These are phyloP conservation scores for Drosophila willistoni DNA, from an alignment of 1,140 invertebrate genomes.

Conservation along the genomic window DNA sequence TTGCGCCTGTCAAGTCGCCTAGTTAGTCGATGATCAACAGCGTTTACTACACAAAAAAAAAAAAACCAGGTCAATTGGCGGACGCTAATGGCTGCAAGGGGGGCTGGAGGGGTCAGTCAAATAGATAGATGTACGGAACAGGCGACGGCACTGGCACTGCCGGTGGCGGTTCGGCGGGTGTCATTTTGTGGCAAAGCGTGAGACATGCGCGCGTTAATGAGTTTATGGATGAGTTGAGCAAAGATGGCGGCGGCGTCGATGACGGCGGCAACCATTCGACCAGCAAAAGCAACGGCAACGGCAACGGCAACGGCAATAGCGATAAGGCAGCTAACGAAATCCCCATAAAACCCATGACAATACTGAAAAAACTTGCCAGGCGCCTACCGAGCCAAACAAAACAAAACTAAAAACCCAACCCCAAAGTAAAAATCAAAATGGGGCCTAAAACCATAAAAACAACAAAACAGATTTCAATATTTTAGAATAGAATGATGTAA, in stretches of 20 bases:
- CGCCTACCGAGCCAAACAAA: constrained; percentile 21
- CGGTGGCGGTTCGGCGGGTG: background rate
- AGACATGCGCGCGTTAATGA: constrained; percentile 68
- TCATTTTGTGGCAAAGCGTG: constrained; percentile 42
- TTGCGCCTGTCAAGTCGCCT: background rate
- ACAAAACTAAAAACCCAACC: constrained; percentile 6
- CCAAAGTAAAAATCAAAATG: background rate
- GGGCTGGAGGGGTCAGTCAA: background rate
- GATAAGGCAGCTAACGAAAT: constrained; percentile 46
- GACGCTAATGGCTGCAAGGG: constrained; percentile 41
- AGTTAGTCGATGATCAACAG: background rate
- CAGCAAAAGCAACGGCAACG: constrained; percentile 13
- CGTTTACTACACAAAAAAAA: background rate
- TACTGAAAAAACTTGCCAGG: constrained; percentile 21
- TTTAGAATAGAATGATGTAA: background rate
- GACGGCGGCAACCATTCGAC: background rate
- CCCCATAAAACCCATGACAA: constrained; percentile 70
- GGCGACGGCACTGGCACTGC: too few species aligned
- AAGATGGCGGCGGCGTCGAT: constrained; percentile 54
- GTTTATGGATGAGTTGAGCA: constrained; percentile 68
- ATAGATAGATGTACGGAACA: background rate
- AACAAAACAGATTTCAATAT: background rate
- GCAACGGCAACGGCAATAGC: constrained; percentile 12
- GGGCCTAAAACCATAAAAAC: constrained; percentile 7
- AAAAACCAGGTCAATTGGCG: constrained; percentile 52